A percentile compares a stretch with the other conserved stretches of the same genome.
phyloP scores from a whole-genome alignment of 2,797 vertebrate species.

The Anisognathus igniventris region DNA sequence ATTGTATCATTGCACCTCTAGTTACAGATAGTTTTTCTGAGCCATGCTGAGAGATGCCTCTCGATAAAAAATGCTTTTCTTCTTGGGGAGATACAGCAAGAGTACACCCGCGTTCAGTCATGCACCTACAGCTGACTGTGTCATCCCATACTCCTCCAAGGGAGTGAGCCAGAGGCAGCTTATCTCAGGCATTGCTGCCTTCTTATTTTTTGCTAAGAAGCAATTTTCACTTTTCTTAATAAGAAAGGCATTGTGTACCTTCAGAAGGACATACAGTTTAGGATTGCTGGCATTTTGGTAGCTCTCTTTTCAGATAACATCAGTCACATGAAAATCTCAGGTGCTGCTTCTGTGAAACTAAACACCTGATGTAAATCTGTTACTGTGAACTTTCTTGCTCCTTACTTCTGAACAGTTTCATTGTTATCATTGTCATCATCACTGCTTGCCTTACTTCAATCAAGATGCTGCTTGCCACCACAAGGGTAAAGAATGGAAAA shows the following conservation, averaged over 20 bases:
- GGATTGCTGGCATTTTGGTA: neutral
- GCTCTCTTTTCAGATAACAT: neutral
- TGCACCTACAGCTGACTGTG: neutral
- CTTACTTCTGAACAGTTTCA: neutral
- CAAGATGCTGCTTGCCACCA: neutral
- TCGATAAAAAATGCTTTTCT: neutral
- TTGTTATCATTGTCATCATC: neutral
- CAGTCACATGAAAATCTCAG: neutral
- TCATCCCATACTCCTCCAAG: neutral
- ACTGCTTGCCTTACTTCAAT: neutral
- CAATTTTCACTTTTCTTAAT: neutral
- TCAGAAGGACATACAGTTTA: neutral
- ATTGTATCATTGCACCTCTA: neutral
- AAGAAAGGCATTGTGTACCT: neutral
- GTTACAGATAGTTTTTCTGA: neutral
- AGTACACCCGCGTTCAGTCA: neutral
- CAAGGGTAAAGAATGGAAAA: neutral
- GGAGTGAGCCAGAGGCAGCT: neutral
- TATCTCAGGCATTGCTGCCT: neutral
- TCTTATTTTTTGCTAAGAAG: neutral
- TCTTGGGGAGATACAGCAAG: neutral
- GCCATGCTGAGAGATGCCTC: neutral
- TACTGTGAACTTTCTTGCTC: neutral
- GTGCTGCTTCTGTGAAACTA: neutral
- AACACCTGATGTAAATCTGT: neutral